Evolutionary conservation across 2,888 invertebrate genomes (phyloP), one percentile per base, ranked within the genome.

Genomic region (Conops quadrifasciatus): DNA sequence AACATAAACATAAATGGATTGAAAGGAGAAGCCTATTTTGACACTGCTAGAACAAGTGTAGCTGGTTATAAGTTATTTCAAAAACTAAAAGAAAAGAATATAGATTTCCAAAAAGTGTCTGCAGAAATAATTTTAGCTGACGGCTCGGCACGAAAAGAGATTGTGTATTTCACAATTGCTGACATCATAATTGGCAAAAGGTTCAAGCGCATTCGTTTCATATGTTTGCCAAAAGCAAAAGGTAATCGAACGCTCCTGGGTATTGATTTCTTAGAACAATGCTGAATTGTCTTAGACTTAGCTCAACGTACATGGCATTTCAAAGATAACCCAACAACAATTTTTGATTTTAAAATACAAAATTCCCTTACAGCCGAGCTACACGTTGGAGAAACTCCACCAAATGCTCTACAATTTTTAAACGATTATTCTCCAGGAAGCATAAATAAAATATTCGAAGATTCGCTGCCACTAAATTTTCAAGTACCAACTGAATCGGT

Each of bases 391-490:
- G n/a, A n/a, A n/a, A n/a, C n/a, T n/a, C n/a, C n/a, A n/a, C n/a
- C n/a, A n/a, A n/a, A n/a, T n/a, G n/a, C n/a, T n/a, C n/a, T n/a
- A n/a, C n/a, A n/a, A n/a, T n/a, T n/a, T n/a, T 0, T 85, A 49
- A 11, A 56, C 73, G 47, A 59, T n/a, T n/a, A n/a, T n/a, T n/a
- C n/a, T n/a, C 47, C 16, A 75, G 78, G 11, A 73, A 77, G 28
- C 80, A 83, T 64, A 76, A 72, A 66, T 73, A n/a, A n/a, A n/a
- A n/a, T n/a, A n/a, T n/a, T n/a, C 76, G 0, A 81, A 82, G 59
- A 81, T 82, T 1, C 76, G 76, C 0, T 82, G 82, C n/a, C 67
- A 75, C 80, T 1, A 80, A 81, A 0, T 80, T 79, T 1, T 80
- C 80, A 60, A 81, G 82, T 3, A 75, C 81, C 19, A 49, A 49